Percentiles rank a stretch among this genome's conserved stretches.
Evolutionary conservation across 2,888 invertebrate genomes (phyloP).

Genomic region (Melanophora roralis): DNA sequence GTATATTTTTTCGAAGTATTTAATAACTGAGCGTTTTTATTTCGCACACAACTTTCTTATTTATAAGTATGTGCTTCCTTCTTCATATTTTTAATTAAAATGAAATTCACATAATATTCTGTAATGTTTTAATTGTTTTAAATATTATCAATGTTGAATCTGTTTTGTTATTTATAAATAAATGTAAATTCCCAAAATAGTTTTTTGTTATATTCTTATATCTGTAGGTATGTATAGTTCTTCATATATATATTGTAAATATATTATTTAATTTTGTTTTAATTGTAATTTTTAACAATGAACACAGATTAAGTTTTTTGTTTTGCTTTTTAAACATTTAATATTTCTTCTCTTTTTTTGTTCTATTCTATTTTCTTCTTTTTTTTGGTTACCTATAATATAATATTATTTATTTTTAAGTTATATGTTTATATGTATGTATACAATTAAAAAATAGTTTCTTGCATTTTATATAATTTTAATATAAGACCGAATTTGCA

Average conservation of each 20-base stretch:
- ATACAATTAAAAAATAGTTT: slow-evolving; percentile 35
- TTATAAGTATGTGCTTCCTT: no score
- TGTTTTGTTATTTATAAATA: slow-evolving; percentile 38
- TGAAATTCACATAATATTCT: no score
- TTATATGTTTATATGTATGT: slow-evolving; percentile 8
- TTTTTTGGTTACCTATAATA: no score
- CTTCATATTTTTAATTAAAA: no score
- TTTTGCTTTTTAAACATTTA: slow-evolving; percentile 23
- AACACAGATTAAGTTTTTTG: slow-evolving; percentile 59
- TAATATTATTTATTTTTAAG: slow-evolving; percentile 17
- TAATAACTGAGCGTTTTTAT: no score
- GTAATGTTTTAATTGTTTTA: slow-evolving; percentile 3
- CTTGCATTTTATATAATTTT: slow-evolving; percentile 2
- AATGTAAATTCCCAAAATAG: slow-evolving; percentile 62
- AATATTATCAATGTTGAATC: neutral
- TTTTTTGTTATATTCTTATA: slow-evolving; percentile 1
- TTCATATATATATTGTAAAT: neutral
- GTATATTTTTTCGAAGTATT: no score
- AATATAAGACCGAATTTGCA: slow-evolving; percentile 55
- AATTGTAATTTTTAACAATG: slow-evolving; percentile 53
- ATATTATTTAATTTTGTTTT: slow-evolving; percentile 30
- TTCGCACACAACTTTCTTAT: no score
- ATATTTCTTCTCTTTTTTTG: slow-evolving; percentile 26
- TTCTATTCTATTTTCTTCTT: no score
- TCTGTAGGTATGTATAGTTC: slow-evolving; percentile 2